Evolutionary conservation across 2,113 vertebrate genomes (phyloP), one percentile per base, ranked within the genome.

Genomic region (Dipodomys spectabilis): DNA sequence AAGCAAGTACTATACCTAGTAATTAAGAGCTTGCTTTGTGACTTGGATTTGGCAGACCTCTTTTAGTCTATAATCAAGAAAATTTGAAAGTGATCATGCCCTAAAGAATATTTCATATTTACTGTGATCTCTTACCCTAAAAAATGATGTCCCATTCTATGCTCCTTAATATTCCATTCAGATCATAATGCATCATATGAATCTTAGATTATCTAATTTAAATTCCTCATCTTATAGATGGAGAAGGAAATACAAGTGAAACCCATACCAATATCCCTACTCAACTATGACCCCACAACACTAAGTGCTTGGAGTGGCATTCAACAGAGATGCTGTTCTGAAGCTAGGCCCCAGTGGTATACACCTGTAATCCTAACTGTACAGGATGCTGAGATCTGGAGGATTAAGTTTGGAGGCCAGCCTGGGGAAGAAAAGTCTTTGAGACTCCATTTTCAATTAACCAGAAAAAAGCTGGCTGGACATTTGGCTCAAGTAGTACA

Each of bases 211-310:
- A 82, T 71, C 39, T 95, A 69, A 60, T 92, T 32, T 89, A 45
- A 83, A 62, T 68, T 92, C 8, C 5, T 84, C 7, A 78, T 93
- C 79, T 96, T 92, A 88, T 35, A 93, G 19, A 87, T 68, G 4
- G 4, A 27, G 49, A 62, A 62, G 30, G 73, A 88, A 9, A 78
- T 44, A 78, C 22, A 49, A 60, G 15, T 4, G 11, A 57, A 49
- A 16, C 53, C 53, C 16, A 39, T 87, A 23, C n/a, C 88, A 45
- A 73, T 28, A 28, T 30, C 39, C 30, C 6, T 57, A 86, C 22
- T 45, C 75, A 65, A 57, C 15, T 77, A 25, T 25, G 69, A 30
- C 5, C 45, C 60, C 28, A 2, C 39, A 32, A 80, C 22, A 28
- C 13, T 11, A 25, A 77, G 6, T 65, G 0, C 39, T 0, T 16